Evolutionary conservation across 2,113 vertebrate species (phyloP).

Genomic region (Sebastes fasciatus): DNA sequence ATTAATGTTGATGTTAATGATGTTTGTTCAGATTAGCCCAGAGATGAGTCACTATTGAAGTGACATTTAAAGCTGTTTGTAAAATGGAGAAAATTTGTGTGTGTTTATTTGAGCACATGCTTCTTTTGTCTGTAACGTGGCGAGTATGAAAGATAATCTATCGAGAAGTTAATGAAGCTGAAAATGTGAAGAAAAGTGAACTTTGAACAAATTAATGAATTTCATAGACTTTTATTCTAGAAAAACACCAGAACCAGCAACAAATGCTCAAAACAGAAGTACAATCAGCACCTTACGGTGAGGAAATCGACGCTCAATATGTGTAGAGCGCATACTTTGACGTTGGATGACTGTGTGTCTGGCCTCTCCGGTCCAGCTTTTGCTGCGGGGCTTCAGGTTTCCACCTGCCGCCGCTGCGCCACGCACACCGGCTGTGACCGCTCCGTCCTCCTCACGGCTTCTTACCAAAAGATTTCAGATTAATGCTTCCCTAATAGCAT

Average conservation of each 20-base stretch:
- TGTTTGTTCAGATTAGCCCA: not conserved
- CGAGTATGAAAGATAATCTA: not conserved
- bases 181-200: not conserved
- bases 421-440: too few species aligned
- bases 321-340: too few species aligned
- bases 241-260: too few species aligned
- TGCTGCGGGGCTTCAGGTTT: too few species aligned
- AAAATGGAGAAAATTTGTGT: not conserved
- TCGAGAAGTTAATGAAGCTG: not conserved
- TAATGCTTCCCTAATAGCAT: too few species aligned
- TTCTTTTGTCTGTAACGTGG: not conserved
- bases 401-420: too few species aligned
- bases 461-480: too few species aligned
- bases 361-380: too few species aligned
- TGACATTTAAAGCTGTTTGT: not conserved
- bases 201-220: not conserved
- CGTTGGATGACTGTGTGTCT: too few species aligned
- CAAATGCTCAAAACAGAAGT: not conserved
- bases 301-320: too few species aligned
- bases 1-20: not conserved
- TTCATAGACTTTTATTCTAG: not conserved
- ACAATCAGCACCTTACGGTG: too few species aligned
- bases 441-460: too few species aligned
- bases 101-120: not conserved
- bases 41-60: slow-evolving; percentile 9